Conservation (phyloP, 2,888 invertebrate species). For the Alitta virens region DNA sequence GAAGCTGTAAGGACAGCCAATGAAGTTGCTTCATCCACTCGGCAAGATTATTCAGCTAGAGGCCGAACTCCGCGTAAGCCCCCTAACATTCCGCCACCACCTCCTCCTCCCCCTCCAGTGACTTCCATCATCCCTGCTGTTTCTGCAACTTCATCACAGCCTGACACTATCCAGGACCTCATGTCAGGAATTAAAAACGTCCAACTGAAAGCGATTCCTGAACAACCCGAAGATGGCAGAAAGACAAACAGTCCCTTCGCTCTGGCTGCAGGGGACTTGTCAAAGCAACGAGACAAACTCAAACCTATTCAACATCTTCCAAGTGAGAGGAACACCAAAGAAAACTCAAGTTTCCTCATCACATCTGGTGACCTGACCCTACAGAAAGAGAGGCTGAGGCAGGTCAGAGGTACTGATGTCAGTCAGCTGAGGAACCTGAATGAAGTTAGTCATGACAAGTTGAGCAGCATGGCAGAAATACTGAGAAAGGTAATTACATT, state of each 20-base stretch:
- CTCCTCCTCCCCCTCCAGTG: conserved; percentile 9
- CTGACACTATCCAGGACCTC: not conserved
- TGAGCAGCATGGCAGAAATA: conserved; percentile 40
- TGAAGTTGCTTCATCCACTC: not conserved
- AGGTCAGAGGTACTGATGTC: conserved; percentile 37
- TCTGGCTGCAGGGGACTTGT: not conserved
- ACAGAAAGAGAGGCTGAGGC: conserved; percentile 37
- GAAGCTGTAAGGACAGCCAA: not conserved
- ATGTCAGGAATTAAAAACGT: not conserved
- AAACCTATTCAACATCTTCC: not conserved
- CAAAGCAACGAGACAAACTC: not conserved
- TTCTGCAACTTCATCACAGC: not conserved
- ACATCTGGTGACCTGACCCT: conserved; percentile 35
- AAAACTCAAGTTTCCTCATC: conserved; percentile 16
- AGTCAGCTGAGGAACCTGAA: conserved; percentile 36
- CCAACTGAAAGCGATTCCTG: not conserved
- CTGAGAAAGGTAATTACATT: conserved; percentile 40
- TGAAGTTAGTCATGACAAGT: conserved; percentile 31
- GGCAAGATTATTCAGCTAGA: conserved; percentile 16
- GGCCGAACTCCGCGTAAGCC: conserved; percentile 31
- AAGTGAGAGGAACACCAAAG: not conserved
- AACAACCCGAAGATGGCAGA: not conserved
- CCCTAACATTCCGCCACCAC: not conserved
- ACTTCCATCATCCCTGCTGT: not conserved
- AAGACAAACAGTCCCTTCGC: not conserved